These are phyloP conservation scores for Pseudomyrmex sp. DNA, from an alignment of 1,140 invertebrate species.

Conservation along the genomic window DNA sequence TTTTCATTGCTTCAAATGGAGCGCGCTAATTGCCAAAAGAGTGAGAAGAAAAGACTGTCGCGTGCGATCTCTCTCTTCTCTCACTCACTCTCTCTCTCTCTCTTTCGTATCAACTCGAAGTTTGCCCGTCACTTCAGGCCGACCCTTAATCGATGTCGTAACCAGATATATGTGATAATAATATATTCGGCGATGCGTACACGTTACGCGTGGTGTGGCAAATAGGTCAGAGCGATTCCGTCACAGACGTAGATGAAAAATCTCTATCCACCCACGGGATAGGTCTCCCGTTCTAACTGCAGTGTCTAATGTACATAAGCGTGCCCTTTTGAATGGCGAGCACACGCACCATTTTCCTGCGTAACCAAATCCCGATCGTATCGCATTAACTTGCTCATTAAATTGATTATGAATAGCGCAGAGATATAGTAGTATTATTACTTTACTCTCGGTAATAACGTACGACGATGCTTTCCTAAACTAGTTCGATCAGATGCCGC, in stretches of 20 bases:
- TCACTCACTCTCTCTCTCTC: too few relatives aligned
- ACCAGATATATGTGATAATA: conserved; percentile 21
- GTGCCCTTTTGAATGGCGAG: conserved; percentile 12
- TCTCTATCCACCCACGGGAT: conserved; percentile 27
- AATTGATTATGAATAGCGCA: conserved; percentile 45
- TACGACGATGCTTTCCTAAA: background rate
- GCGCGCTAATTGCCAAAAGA: too few relatives aligned
- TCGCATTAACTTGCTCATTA: conserved; percentile 46
- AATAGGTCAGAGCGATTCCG: conserved; percentile 37
- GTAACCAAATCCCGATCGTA: conserved; percentile 43
- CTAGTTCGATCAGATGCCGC: background rate
- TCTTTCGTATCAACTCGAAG: background rate
- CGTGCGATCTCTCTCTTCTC: too few relatives aligned
- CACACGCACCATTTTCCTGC: conserved; percentile 21
- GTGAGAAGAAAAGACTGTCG: too few relatives aligned
- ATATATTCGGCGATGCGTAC: conserved; percentile 41
- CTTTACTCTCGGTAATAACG: conserved; percentile 25
- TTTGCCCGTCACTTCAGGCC: background rate
- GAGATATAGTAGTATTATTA: conserved; percentile 4
- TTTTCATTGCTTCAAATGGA: too few relatives aligned
- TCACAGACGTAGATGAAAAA: conserved; percentile 33
- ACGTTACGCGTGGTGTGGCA: conserved; percentile 27
- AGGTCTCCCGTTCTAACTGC: conserved; percentile 11
- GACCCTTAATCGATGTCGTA: conserved; percentile 24
- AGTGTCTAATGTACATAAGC: conserved; percentile 16